These are phyloP conservation scores for Nebria ingens DNA, from an alignment of 1,140 invertebrate genomes.

Conservation along the genomic window DNA sequence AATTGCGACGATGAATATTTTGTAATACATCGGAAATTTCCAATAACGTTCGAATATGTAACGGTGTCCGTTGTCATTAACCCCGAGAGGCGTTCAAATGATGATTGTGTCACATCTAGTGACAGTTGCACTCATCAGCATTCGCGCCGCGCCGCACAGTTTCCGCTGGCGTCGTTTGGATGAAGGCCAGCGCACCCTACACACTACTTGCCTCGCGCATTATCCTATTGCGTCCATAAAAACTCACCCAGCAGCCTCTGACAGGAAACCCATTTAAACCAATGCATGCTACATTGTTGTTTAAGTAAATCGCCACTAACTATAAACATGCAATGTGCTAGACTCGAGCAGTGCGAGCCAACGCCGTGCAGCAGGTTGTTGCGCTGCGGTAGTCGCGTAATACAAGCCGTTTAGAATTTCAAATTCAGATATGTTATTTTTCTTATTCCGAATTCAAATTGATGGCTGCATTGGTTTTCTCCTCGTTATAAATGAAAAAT, in stretches of 20 bases:
- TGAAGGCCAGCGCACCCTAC: neutral
- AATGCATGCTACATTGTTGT: conserved; percentile 8
- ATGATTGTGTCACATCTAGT: neutral
- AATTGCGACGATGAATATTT: too few species aligned
- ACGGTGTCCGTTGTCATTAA: too few species aligned
- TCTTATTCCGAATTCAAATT: conserved; percentile 1
- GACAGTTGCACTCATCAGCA: too few species aligned
- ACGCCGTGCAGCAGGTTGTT: neutral
- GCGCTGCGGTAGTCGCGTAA: too few species aligned
- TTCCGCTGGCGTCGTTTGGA: neutral
- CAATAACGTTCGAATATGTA: neutral
- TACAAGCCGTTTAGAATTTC: conserved; percentile 7
- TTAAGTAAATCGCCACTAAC: conserved; percentile 6
- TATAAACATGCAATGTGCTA: neutral
- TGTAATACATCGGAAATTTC: too few species aligned
- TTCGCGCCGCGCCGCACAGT: too few species aligned
- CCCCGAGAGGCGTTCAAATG: neutral
- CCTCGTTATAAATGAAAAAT: conserved; percentile 4
- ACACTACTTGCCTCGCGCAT: too few species aligned
- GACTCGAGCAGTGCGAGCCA: too few species aligned
- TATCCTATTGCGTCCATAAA: neutral
- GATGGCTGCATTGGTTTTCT: neutral
- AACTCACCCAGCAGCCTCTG: neutral
- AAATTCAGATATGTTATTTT: conserved; percentile 4
- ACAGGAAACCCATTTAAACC: conserved; percentile 9